Evolutionary conservation across 2,113 vertebrate genomes (phyloP).

Genomic region (Pionites leucogaster): DNA sequence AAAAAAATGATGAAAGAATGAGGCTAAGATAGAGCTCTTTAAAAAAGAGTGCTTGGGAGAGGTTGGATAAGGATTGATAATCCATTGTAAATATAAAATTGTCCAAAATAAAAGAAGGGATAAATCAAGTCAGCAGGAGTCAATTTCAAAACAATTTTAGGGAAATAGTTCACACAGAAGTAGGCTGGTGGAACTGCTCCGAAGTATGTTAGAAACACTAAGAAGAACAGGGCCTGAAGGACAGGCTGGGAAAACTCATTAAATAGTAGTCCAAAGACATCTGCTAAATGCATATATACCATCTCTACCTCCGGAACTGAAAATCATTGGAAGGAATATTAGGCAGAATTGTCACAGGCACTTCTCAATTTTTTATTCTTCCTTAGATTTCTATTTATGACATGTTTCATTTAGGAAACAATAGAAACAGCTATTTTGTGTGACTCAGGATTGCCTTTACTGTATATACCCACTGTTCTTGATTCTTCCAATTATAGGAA

Average conservation of each 20-base stretch:
- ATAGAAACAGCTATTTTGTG: not conserved
- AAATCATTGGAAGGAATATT: not conserved
- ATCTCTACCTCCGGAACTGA: not conserved
- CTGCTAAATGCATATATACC: not conserved
- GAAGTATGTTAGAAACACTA: not conserved
- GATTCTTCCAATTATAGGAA: not conserved
- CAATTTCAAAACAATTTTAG: not conserved
- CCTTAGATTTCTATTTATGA: not conserved
- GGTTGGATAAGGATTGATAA: not conserved
- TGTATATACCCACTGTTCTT: not conserved
- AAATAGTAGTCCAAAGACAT: not conserved
- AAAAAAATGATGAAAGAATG: not conserved
- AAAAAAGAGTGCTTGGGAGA: not conserved
- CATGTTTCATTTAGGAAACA: not conserved
- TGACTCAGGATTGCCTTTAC: not conserved
- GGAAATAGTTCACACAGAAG: not conserved
- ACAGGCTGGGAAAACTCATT: not conserved
- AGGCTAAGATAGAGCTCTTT: not conserved
- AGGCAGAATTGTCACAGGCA: not conserved
- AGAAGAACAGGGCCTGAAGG: not conserved
- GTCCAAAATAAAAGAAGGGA: not conserved
- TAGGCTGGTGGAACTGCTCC: not conserved
- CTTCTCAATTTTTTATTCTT: not conserved
- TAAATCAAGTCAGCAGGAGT: not conserved
- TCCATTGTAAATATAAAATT: not conserved